Base-by-base conservation (phyloP, 2,113 vertebrate genomes). In the Scatophagus argus region DNA sequence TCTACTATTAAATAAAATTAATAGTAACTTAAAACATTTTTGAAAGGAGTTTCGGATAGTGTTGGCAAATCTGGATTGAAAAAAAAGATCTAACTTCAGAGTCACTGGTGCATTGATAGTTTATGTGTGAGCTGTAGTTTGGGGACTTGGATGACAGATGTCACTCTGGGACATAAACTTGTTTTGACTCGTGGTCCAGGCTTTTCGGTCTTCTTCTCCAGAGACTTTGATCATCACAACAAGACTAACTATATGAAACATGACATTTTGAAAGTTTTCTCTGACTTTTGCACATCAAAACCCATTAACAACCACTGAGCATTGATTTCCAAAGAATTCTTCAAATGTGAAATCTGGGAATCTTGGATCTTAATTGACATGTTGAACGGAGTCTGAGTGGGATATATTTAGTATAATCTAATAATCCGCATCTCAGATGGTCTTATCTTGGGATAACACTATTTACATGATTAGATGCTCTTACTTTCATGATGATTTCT, bases 371-470 rank as follows among this genome's bases (percentile, higher is more conserved):
- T 74, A 85, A 81, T 63, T 79, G 66, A 79, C 55, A 59, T 29
- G 46, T 65, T 81, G 41, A 80, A 62, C 23, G 56, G 32, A 56
- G 73, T 77, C 41, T 66, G 49, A 19, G 38, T n/a, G 32, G 59
- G 74, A 74, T 85, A 62, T 81, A 68, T 65, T 78, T 74, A 63
- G 56, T 77, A 46, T 62, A 74, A 78, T 77, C 78, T 84, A 82
- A 79, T 82, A 86, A 87, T 77, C 71, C 63, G 67, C 60, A 77
- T 77, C 43, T 81, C 64, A 82, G 71, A 82, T 54, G n/a, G 62
- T 79, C 51, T 74, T 61, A 56, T 86, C 59, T 84, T 69, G 47
- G 79, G 59, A 77, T 84, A 77, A 74, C 73, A 56, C 62, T 79
- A 67, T 89, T 85, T 86, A 64, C 63, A 47, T 73, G 73, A 82